phyloP scores from a whole-genome alignment of 2,797 vertebrate species.

The Gymnopithys bicolor region DNA sequence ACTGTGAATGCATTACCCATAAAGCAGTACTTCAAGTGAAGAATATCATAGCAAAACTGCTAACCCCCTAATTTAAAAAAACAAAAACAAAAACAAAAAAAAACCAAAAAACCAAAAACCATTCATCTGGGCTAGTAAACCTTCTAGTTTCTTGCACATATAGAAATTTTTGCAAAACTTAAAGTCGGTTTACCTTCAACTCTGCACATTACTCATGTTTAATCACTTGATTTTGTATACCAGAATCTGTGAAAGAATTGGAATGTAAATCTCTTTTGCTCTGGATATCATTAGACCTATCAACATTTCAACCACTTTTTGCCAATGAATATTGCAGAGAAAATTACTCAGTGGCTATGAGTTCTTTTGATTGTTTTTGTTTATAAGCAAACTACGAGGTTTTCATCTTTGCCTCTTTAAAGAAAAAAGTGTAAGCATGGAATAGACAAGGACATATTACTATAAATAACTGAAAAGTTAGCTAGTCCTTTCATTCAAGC shows the following conservation, averaged over 20 bases:
- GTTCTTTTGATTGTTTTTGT: neutral
- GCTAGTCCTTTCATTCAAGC: neutral
- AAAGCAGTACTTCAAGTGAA: neutral
- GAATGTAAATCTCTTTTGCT: neutral
- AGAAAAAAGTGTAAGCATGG: neutral
- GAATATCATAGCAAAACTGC: neutral
- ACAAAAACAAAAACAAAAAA: neutral
- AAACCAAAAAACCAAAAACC: neutral
- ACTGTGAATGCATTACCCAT: neutral
- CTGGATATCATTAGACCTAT: neutral
- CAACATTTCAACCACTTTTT: neutral
- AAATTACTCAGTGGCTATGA: neutral
- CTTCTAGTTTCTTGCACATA: neutral
- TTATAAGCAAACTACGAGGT: neutral
- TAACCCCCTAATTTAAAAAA: neutral
- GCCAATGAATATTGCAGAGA: neutral
- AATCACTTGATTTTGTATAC: neutral
- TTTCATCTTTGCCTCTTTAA: neutral
- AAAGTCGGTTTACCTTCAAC: neutral
- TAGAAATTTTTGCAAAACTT: neutral
- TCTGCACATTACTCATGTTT: neutral
- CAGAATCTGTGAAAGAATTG: neutral
- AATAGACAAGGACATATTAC: neutral
- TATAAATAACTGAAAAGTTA: neutral
- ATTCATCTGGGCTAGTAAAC: neutral